phyloP scores from a whole-genome alignment of 2,797 vertebrate species.

The Pteropus rufus region DNA sequence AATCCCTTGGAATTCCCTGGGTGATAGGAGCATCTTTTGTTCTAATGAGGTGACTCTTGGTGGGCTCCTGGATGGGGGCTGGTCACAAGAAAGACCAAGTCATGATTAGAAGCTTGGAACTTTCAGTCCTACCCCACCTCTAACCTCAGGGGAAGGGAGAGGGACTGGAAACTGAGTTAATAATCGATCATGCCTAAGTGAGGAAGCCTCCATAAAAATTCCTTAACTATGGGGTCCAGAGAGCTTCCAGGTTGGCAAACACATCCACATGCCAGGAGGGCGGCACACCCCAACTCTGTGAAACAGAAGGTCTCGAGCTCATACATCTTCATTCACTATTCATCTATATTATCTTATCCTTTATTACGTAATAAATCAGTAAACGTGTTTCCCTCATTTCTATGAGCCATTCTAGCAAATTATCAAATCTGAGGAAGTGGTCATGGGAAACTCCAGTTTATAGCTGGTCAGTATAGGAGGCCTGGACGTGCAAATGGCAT shows the following conservation, averaged over 20 bases:
- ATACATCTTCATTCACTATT: background rate
- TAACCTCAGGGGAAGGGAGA: background rate
- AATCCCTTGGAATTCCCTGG: background rate
- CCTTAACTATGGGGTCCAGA: background rate
- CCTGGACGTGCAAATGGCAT: background rate
- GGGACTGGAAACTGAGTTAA: background rate
- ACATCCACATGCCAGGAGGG: background rate
- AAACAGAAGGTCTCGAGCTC: background rate
- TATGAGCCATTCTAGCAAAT: background rate
- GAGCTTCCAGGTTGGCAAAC: background rate
- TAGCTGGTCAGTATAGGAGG: background rate
- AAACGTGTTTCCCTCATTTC: background rate
- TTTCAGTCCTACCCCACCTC: background rate
- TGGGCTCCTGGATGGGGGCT: background rate
- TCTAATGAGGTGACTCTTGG: background rate
- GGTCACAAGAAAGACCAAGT: background rate
- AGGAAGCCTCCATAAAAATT: background rate
- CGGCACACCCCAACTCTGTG: background rate
- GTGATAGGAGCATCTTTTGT: background rate
- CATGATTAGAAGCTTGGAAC: background rate
- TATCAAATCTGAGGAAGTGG: background rate
- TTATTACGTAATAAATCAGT: background rate
- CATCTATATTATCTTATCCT: background rate
- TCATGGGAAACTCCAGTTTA: background rate
- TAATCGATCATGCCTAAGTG: background rate